Evolutionary conservation across 2,888 invertebrate genomes (phyloP).

Genomic region (Temnothorax rugatulus): DNA sequence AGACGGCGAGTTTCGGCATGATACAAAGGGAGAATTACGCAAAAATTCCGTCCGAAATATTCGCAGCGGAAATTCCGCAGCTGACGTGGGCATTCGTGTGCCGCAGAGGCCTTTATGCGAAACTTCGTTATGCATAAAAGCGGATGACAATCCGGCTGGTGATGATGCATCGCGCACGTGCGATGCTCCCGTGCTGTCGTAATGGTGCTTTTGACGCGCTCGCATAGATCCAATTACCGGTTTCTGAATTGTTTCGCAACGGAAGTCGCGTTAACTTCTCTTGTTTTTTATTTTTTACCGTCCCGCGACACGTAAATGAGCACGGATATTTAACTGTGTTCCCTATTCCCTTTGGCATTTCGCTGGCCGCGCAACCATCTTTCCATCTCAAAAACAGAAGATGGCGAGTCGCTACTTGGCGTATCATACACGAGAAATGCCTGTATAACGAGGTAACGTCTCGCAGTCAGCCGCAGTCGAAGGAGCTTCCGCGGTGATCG

Average conservation of each 20-base stretch:
- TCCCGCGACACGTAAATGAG: constrained; percentile 2
- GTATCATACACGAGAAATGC: neutral
- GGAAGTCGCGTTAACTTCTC: constrained; percentile 16
- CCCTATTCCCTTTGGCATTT: neutral
- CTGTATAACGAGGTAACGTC: constrained; percentile 3
- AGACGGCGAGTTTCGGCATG: neutral
- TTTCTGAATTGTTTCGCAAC: constrained; percentile 36
- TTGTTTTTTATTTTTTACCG: neutral
- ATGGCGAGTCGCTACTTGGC: neutral
- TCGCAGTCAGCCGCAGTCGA: neutral
- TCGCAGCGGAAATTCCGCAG: constrained; percentile 6
- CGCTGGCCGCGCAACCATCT: too few species aligned
- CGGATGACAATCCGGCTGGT: neutral
- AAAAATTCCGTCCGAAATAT: constrained; percentile 22
- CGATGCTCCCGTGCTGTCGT: constrained; percentile 7
- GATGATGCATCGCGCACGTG: neutral
- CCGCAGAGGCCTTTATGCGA: constrained; percentile 24
- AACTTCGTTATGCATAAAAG: constrained; percentile 28
- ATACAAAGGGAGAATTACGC: neutral
- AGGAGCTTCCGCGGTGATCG: neutral
- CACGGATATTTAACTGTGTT: neutral
- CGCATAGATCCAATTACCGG: constrained; percentile 24
- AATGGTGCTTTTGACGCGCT: constrained; percentile 35
- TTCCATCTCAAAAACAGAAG: neutral
- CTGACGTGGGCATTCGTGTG: neutral